Evolutionary conservation across 2,797 vertebrate genomes (phyloP), one percentile per base, ranked within the genome.

Genomic region (Notoglanidium macrostoma): DNA sequence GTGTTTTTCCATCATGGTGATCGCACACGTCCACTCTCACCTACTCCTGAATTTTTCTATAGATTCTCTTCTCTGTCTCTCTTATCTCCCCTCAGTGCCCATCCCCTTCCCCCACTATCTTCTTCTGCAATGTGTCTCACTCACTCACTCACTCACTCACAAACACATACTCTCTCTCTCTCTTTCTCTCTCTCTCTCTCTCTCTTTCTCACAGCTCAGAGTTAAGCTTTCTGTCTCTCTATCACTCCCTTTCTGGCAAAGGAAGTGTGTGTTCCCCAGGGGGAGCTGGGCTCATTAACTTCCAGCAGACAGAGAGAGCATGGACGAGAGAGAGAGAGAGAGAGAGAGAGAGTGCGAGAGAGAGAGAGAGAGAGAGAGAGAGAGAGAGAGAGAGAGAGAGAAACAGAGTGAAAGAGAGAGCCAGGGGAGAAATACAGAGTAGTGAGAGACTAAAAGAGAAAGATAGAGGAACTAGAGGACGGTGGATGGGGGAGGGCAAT

Each of bases 251-350:
- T 87, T 89, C 92, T 91, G 88, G 89, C 91, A 91, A 91, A 92
- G 92, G 92, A 93, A 93, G 95, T 95, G 90, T 90, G 89, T 89
- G 90, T 90, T 92, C 90, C 91, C 92, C 91, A 91, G 89, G 91
- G 91, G 91, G 89, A 88, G 90, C 89, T 90, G 88, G 91, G 92
- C 92, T 92, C 91, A 90, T 92, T 92, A 93, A 92, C 92, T 92
- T 92, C 90, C 92, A 91, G 92, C 91, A 91, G 92, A 91, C 90
- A 93, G 90, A 91, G 85, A 90, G 88, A 89, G 85, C 83, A 80
- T 44, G 87, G 74, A 87, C 73, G 78, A 81, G 85, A 81, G 81
- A 88, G 87, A 83, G 73, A 83, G 85, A 77, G 79, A 83, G 90
- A 67, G 68, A 81, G 73, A 85, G 82, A 88, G 85, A 74, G 80